Conservation (phyloP, 1,140 invertebrate genomes). For the Drosophila busckii region DNA sequence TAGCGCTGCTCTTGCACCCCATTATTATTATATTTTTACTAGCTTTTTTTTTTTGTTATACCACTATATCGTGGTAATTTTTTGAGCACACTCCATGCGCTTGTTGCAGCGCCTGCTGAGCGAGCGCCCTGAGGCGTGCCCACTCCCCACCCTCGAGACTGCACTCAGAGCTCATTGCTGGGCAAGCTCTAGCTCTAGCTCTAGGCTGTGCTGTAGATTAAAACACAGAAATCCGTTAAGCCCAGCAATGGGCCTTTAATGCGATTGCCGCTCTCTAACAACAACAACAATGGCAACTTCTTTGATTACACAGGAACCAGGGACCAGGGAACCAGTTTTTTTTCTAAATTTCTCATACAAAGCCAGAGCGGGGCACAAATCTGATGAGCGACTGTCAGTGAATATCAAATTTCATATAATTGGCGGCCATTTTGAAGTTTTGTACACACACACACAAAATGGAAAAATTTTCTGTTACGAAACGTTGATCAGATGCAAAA, state of each 20-base stretch:
- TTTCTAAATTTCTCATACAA: slow-evolving; percentile 18
- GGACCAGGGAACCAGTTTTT: slow-evolving; percentile 47
- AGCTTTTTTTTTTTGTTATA: too few species aligned
- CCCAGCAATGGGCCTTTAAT: slow-evolving; percentile 59
- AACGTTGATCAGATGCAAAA: slow-evolving; percentile 29
- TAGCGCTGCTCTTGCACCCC: too few species aligned
- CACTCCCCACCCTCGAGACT: slow-evolving; percentile 15
- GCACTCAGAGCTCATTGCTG: too few species aligned
- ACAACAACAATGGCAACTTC: slow-evolving; percentile 6
- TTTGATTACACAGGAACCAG: slow-evolving; percentile 24
- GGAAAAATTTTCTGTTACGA: slow-evolving; percentile 19
- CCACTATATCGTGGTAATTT: too few species aligned
- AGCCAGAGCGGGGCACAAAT: slow-evolving; percentile 3
- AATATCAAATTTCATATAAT: slow-evolving; percentile 71
- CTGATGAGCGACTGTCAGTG: slow-evolving; percentile 13
- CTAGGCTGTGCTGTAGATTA: slow-evolving; percentile 56
- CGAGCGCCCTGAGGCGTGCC: too few species aligned
- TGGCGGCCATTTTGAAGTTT: slow-evolving; percentile 61
- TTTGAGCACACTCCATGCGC: too few species aligned
- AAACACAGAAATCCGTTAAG: slow-evolving; percentile 70
- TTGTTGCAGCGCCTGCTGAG: too few species aligned
- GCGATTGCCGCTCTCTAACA: slow-evolving; percentile 48
- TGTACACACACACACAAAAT: slow-evolving; percentile 40
- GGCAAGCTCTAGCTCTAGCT: slow-evolving; percentile 17
- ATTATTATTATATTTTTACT: too few species aligned